A percentile compares a stretch with the other conserved stretches of the same genome.
Evolutionary conservation across 1,140 invertebrate genomes (phyloP).

Genomic region (Anastrepha ludens): DNA sequence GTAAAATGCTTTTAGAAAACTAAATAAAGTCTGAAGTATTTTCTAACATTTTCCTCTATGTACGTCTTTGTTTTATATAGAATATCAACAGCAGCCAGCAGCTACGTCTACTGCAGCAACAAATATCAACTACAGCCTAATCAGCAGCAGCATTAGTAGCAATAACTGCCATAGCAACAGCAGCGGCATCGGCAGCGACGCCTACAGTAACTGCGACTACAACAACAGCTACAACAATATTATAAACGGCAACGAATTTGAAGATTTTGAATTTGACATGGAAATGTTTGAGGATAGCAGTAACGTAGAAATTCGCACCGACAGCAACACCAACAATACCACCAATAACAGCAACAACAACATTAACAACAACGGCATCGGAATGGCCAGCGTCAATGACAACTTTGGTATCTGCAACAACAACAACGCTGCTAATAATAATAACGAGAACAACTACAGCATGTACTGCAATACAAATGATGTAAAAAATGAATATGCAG

Average conservation of each 20-base stretch:
- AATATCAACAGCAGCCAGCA: slow-evolving; percentile 72
- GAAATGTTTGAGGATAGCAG: slow-evolving; percentile 69
- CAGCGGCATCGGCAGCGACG: slow-evolving; percentile 53
- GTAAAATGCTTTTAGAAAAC: too few species aligned
- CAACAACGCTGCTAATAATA: background rate
- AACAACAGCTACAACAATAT: slow-evolving; percentile 67
- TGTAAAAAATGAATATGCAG: background rate
- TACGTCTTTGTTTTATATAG: slow-evolving; percentile 57
- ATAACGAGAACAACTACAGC: background rate
- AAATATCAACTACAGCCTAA: slow-evolving; percentile 49
- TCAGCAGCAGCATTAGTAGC: slow-evolving; percentile 60
- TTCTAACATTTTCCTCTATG: background rate
- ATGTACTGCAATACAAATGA: background rate
- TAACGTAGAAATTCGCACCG: slow-evolving; percentile 35
- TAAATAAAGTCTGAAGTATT: too few species aligned
- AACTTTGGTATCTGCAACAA: background rate
- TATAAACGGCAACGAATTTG: slow-evolving; percentile 59
- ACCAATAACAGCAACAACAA: slow-evolving; percentile 54
- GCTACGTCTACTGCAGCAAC: slow-evolving; percentile 64
- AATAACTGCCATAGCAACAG: background rate
- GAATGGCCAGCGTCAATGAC: slow-evolving; percentile 49
- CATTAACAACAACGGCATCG: slow-evolving; percentile 26
- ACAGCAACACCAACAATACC: slow-evolving; percentile 53
- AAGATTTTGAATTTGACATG: slow-evolving; percentile 68
- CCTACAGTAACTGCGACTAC: slow-evolving; percentile 59